Evolutionary conservation across 1,140 invertebrate species (phyloP).

Genomic region (Contarinia nasturtii): DNA sequence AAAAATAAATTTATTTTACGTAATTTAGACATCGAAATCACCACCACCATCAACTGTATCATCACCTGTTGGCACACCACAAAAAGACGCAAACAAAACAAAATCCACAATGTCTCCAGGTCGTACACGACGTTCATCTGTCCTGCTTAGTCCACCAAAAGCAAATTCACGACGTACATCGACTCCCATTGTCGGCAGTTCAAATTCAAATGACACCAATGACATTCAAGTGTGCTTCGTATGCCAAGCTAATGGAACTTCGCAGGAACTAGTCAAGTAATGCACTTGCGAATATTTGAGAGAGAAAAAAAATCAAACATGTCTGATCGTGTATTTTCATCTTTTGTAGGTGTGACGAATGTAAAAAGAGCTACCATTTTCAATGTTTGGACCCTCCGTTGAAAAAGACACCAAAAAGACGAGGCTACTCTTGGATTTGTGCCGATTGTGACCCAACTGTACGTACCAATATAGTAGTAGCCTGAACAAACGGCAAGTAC

Average conservation of each 20-base stretch:
- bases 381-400: slow-evolving; percentile 74
- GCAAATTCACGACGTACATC: no score
- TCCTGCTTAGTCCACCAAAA: neutral
- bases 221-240: slow-evolving; percentile 25
- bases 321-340: neutral
- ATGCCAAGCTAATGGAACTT: slow-evolving; percentile 30
- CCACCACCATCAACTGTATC: neutral
- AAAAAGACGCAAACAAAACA: neutral
- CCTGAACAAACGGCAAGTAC: no score
- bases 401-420: slow-evolving; percentile 80
- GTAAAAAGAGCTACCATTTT: slow-evolving; percentile 78
- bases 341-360: slow-evolving; percentile 65
- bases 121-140: neutral
- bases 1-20: neutral
- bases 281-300: no score
- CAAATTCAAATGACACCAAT: neutral
- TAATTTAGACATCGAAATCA: neutral
- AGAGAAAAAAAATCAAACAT: slow-evolving; percentile 1
- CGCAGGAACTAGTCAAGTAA: slow-evolving; percentile 38
- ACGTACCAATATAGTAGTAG: no score
- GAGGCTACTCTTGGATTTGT: slow-evolving; percentile 91
- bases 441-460: slow-evolving; percentile 85
- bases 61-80: neutral
- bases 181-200: no score
- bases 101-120: neutral